Evolutionary conservation across 2,113 vertebrate genomes (phyloP).

Genomic region (Mystacornis crossleyi): DNA sequence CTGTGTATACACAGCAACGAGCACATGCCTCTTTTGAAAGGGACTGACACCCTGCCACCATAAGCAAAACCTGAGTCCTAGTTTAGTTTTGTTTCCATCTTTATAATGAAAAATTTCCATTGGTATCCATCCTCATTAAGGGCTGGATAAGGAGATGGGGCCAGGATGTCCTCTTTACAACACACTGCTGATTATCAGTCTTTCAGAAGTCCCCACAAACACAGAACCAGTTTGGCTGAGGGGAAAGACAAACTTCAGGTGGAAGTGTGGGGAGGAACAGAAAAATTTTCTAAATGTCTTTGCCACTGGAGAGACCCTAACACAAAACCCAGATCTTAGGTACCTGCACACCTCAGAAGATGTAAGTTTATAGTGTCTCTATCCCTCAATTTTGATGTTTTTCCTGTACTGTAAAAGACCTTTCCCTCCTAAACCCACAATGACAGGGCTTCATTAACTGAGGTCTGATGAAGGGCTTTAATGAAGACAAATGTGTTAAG

Average conservation of each 20-base stretch:
- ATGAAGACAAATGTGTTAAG: background rate
- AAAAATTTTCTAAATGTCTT: background rate
- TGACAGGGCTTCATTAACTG: background rate
- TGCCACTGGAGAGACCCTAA: background rate
- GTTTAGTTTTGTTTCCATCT: background rate
- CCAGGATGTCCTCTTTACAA: background rate
- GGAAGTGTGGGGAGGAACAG: background rate
- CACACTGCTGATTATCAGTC: rapidly evolving
- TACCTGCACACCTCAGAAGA: background rate
- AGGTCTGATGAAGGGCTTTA: background rate
- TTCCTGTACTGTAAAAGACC: background rate
- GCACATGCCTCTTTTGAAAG: background rate
- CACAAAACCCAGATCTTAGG: background rate
- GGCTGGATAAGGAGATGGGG: background rate
- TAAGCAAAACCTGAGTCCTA: background rate
- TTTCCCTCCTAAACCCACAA: background rate
- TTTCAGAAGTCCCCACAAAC: background rate
- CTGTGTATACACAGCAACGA: background rate
- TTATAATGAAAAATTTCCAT: background rate
- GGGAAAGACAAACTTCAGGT: background rate
- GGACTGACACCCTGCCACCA: background rate
- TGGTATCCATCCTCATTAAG: background rate
- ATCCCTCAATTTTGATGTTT: background rate
- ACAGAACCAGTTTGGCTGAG: background rate
- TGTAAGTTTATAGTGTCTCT: background rate